Base-by-base conservation (phyloP, 2,888 invertebrate species). In the Frankliniella fusca region DNA sequence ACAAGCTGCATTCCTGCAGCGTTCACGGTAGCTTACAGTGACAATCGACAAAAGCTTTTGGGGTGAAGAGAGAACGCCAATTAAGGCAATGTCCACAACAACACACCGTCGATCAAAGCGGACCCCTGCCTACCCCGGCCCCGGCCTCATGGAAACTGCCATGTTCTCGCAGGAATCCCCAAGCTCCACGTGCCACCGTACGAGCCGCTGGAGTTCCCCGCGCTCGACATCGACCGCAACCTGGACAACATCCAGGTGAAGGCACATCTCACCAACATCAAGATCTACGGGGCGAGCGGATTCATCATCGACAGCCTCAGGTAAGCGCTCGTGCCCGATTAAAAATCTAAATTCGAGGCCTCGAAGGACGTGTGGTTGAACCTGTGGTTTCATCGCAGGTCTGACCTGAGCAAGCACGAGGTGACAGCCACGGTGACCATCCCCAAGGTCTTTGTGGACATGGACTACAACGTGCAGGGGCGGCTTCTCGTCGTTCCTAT, bases 251-350 rank as follows among this genome's bases (percentile, higher is more conserved):
- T 86, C 70, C 85, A 86, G 81, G 84, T 86, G 20, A 86, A 85
- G 83, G 85, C 85, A 0, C 92, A 91, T 1, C 89, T 95, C n/a
- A 91, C 89, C 83, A 92, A 95, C 86, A 93, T 95, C 11, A 93
- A 91, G 81, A 95, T 95, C 87, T 90, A 91, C 83, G 95, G 95
- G 65, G 95, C 95, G 94, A 90, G 93, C 0, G 88, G 90, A 20
- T 95, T 95, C 38, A 92, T 93, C 86, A 93, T 95, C 83, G 94
- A 94, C 15, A 93, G 93, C 87, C 93, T 93, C 87, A 92, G 90
- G 93, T 93, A 87, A 88, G 88, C 83, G 87, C 50, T 5, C 38
- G 38, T 5, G 3, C 38, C 2, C 38, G 3, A 3, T 38, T 38
- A 2, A 38, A 38, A 38, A 38, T 3, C 38, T 38, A n/a, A n/a